These are phyloP conservation scores for Hydra vulgaris DNA, from an alignment of 30 jellyfish, hydroid and myxozoan genomes.

Conservation along the genomic window DNA sequence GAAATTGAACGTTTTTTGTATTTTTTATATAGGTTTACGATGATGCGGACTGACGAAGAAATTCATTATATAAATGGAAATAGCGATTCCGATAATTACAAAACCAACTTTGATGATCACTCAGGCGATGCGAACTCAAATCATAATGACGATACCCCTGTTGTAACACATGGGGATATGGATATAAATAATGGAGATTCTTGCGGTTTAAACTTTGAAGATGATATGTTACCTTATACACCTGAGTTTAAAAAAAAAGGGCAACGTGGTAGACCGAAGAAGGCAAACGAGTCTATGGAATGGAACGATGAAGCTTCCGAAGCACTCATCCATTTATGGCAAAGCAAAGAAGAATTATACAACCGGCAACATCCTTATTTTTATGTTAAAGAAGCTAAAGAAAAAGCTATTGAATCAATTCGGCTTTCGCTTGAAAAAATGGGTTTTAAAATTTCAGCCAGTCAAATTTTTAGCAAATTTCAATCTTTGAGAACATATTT, in stretches of 20 bases:
- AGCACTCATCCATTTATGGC: constrained; percentile 34
- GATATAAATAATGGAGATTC: not conserved
- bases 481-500: constrained; percentile 29
- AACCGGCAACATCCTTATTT: constrained; percentile 22
- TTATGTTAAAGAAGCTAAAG: constrained; percentile 18
- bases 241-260: constrained; percentile 1
- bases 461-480: constrained; percentile 11
- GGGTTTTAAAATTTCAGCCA: constrained; percentile 15
- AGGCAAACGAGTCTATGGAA: constrained; percentile 10
- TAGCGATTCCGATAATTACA: not conserved
- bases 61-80: not conserved
- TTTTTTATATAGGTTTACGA: not conserved
- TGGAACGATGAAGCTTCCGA: constrained; percentile 49
- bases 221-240: not conserved
- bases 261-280: constrained; percentile 39
- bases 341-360: constrained; percentile 33
- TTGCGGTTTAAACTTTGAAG: not conserved
- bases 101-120: not conserved
- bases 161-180: not conserved
- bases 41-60: not conserved
- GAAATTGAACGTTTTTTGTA: not conserved
- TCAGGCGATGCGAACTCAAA: not conserved
- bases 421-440: not conserved
- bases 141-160: not conserved
- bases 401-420: constrained; percentile 31